Base-by-base conservation (phyloP, 2,113 vertebrate genomes). In the Dicrurus megarhynchus region DNA sequence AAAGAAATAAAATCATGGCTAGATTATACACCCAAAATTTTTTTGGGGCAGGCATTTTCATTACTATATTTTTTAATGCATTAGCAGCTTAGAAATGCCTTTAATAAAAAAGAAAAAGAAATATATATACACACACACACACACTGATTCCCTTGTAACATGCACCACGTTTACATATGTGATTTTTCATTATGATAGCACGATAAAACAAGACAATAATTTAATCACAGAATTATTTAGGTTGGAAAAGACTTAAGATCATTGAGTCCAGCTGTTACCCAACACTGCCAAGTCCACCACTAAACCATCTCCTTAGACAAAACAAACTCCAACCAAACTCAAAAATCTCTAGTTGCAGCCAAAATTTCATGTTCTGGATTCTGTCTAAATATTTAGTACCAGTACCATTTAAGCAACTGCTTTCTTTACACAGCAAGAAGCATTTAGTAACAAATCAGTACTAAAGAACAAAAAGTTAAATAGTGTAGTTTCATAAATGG, bases 151-250 rank as follows among this genome's bases (percentile, higher is more conserved):
- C 11, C 17, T 30, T 30, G 6, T 7, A 81, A 35, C 1, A 0
- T 10, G 9, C 6, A 56, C 8, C 22, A 46, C 5, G 15, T 32
- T 57, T 32, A 80, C 0, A 1, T 27, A 46, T 0, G 1, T 4
- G 16, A 50, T 59, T 85, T 87, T 87, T 60, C n/a, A 67, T 27
- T 78, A 74, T 1, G 1, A 39, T 6, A 74, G 16, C 13, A 47
- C 16, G 12, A 47, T 52, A 67, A 65, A 89, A 60, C 6, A 47
- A 88, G 35, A 33, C 32, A 39, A 27, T 47, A 53, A 47, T 24
- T 53, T 6, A 46, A 41, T 68, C 16, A 67, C 3, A 47, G 22
- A 80, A 47, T 41, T 60, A 24, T 60, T 67, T 41, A 32, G 15
- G 30, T 33, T 67, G 67, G 53, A 67, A 74, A 74, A 67, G 22